These are phyloP conservation scores for Ganaspis sp. DNA, from an alignment of 1,140 invertebrate genomes.

Conservation along the genomic window DNA sequence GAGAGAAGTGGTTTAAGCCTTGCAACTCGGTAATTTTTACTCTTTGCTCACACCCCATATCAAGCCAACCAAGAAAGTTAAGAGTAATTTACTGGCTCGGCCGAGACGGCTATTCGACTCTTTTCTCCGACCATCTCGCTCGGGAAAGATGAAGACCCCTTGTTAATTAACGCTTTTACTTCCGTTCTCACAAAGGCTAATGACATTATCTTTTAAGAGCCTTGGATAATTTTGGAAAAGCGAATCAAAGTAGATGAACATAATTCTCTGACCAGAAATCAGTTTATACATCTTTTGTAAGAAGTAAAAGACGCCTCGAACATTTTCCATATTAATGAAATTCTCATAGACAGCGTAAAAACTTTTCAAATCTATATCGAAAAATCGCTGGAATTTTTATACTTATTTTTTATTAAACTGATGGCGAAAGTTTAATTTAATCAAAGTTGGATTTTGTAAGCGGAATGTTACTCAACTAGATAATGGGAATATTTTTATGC, in stretches of 20 bases:
- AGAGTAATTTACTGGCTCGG: conserved; percentile 73
- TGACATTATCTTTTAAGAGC: conserved; percentile 13
- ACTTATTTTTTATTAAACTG: too few species aligned
- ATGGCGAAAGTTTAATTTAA: too few species aligned
- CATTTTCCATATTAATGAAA: neutral
- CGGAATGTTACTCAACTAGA: too few species aligned
- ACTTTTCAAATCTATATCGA: too few species aligned
- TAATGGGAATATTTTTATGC: too few species aligned
- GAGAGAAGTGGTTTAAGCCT: conserved; percentile 62
- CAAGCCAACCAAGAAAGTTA: conserved; percentile 62
- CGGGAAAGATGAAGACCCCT: conserved; percentile 18
- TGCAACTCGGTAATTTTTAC: conserved; percentile 75
- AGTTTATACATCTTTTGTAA: too few species aligned
- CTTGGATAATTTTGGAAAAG: conserved; percentile 11
- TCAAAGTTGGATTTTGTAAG: too few species aligned
- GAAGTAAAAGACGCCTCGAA: neutral
- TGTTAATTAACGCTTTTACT: conserved; percentile 49
- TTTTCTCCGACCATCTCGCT: conserved; percentile 14
- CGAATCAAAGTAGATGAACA: conserved; percentile 4
- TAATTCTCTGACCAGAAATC: neutral
- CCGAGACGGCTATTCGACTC: conserved; percentile 49
- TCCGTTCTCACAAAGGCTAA: conserved; percentile 8
- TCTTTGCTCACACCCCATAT: conserved; percentile 52
- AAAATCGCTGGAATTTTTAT: too few species aligned
- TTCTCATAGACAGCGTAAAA: too few species aligned